phyloP scores from a whole-genome alignment of 2,113 vertebrate genomes.

The Mustela nigripes region DNA sequence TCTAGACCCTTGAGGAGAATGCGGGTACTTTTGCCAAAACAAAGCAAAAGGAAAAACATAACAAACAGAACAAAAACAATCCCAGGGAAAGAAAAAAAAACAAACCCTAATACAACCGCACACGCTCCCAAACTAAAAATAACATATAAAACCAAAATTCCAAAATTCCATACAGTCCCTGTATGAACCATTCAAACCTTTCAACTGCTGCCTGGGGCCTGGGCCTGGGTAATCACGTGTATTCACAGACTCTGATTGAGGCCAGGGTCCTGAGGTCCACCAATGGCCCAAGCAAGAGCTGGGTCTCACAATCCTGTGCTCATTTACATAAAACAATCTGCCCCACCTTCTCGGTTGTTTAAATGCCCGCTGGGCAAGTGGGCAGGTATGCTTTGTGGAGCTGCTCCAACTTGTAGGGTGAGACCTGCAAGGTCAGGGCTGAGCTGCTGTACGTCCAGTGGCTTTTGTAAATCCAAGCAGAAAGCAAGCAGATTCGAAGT shows the following conservation, averaged over 20 bases:
- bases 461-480: not conserved
- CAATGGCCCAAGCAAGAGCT: not conserved
- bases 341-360: not conserved
- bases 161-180: not conserved
- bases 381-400: not conserved
- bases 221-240: not conserved
- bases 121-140: not conserved
- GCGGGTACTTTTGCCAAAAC: not conserved
- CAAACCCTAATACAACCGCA: not conserved
- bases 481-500: rapidly evolving
- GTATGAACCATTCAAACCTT: not conserved
- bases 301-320: not conserved
- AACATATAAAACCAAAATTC: not conserved
- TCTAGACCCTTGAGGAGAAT: not conserved
- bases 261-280: rapidly evolving
- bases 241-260: not conserved
- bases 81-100: not conserved
- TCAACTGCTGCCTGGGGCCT: not conserved
- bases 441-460: rapidly evolving
- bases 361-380: not conserved
- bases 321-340: not conserved
- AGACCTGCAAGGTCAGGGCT: not conserved
- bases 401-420: rapidly evolving
- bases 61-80: not conserved
- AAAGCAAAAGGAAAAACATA: not conserved